Percentiles rank a stretch among this genome's conserved stretches.
Conservation (phyloP, 2,888 invertebrate genomes). For the Xylota sylvarum region DNA sequence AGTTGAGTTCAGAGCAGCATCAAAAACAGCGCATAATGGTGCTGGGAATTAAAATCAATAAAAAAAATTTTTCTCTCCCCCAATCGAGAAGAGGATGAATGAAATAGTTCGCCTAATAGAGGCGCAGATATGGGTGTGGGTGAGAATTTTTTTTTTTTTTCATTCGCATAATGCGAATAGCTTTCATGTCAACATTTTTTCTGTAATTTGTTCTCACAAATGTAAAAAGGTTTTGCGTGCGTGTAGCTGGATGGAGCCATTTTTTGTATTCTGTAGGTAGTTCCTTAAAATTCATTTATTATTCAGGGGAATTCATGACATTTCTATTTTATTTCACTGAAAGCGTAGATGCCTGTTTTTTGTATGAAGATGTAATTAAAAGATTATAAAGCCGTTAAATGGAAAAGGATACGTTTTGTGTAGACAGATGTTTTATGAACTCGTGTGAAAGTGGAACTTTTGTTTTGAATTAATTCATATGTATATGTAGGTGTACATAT, state of each 20-base stretch:
- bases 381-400: background rate
- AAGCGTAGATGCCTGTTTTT: background rate
- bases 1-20: conserved; percentile 14
- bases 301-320: conserved; percentile 1
- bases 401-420: background rate
- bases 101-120: conserved; percentile 4
- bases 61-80: background rate
- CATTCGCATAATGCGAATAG: conserved; percentile 12
- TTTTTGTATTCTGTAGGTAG: background rate
- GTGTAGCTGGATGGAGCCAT: background rate
- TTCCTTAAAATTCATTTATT: conserved; percentile 4
- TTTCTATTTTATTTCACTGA: background rate
- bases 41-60: conserved; percentile 34
- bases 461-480: conserved; percentile 2
- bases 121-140: too few relatives aligned
- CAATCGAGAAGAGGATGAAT: background rate
- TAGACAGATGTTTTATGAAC: background rate
- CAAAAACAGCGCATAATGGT: conserved; percentile 12
- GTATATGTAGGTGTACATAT: too few relatives aligned
- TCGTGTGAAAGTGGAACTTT: background rate
- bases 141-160: background rate
- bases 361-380: background rate
- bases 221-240: background rate
- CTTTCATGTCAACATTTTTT: background rate
- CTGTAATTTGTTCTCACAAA: background rate